Conservation (phyloP, 2,888 invertebrate species). For the Lepetodrilus schrolli region DNA sequence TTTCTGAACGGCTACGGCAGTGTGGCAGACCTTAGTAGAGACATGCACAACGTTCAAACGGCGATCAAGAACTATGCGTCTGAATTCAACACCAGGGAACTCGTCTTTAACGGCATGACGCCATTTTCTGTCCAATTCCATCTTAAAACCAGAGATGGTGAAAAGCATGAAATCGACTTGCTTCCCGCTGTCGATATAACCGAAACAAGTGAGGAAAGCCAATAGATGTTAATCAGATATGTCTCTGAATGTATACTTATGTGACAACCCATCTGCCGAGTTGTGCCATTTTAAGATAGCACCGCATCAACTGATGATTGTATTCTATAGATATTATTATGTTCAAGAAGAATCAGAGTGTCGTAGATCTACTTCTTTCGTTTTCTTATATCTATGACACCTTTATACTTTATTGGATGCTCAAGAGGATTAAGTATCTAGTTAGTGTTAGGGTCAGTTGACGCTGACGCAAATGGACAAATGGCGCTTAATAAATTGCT, state of each 20-base stretch:
- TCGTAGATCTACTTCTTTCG: too few species aligned
- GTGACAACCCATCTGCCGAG: too few species aligned
- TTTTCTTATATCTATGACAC: too few species aligned
- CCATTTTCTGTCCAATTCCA: constrained; percentile 1
- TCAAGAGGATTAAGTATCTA: too few species aligned
- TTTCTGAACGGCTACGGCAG: constrained; percentile 11
- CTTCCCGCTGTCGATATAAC: constrained; percentile 3
- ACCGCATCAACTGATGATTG: too few species aligned
- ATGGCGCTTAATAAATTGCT: too few species aligned
- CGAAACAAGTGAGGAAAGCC: not conserved
- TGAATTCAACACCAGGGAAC: not conserved
- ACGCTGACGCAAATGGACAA: too few species aligned
- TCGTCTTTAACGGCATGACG: not conserved
- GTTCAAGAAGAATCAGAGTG: too few species aligned
- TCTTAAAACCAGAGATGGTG: not conserved
- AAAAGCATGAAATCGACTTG: not conserved
- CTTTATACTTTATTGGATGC: too few species aligned
- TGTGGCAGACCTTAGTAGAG: not conserved
- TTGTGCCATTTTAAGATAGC: too few species aligned
- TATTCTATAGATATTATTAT: too few species aligned
- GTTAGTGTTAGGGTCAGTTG: too few species aligned
- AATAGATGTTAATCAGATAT: not conserved
- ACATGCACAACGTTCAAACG: not conserved
- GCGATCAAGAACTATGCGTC: not conserved
- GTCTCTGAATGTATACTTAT: not conserved